Evolutionary conservation across 1,140 invertebrate genomes (phyloP).

Genomic region (Bicyclus anynana): DNA sequence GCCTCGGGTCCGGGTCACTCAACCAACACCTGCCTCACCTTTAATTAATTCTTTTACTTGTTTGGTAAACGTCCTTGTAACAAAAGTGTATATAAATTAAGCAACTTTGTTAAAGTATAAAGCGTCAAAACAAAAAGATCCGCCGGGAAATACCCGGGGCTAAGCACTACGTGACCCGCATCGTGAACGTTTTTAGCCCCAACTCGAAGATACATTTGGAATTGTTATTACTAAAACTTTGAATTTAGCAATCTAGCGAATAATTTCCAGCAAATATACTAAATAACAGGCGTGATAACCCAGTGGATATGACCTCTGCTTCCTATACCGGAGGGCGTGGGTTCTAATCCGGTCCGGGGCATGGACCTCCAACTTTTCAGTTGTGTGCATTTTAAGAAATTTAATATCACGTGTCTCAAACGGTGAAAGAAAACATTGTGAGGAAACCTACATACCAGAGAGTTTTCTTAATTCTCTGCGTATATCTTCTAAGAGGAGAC

Average conservation of each 20-base stretch:
- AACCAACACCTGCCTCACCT: neutral
- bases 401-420: too few species aligned
- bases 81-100: conserved; percentile 17
- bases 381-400: too few species aligned
- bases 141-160: conserved; percentile 27
- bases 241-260: conserved; percentile 17
- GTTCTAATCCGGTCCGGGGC: too few species aligned
- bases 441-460: too few species aligned
- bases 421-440: too few species aligned
- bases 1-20: too few species aligned
- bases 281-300: too few species aligned
- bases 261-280: neutral
- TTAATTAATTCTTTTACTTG: neutral
- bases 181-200: conserved; percentile 22
- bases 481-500: too few species aligned
- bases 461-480: too few species aligned
- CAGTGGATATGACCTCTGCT: too few species aligned
- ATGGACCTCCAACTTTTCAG: too few species aligned
- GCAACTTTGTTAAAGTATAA: conserved; percentile 22
- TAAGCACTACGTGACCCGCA: conserved; percentile 24
- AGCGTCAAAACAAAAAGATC: conserved; percentile 25
- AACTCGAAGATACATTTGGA: conserved; percentile 31
- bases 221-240: conserved; percentile 31
- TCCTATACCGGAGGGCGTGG: too few species aligned
- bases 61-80: neutral